Percentiles rank a stretch among this genome's conserved stretches.
Evolutionary conservation across 2,797 vertebrate genomes (phyloP).

Genomic region (Hephaestus fuliginosus): DNA sequence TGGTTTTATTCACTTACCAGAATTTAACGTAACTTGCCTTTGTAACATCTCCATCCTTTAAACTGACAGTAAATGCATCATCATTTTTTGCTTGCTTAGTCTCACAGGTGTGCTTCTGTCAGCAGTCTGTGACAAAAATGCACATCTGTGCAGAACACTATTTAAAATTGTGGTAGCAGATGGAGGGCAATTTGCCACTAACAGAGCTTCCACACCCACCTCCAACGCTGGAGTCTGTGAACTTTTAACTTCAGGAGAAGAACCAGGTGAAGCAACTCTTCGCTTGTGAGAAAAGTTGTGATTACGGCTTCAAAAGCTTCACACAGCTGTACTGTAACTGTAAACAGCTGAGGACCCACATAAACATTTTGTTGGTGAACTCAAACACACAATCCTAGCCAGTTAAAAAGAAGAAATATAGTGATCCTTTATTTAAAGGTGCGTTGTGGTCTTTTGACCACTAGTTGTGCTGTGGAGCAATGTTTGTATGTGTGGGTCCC

Average conservation of each 20-base stretch:
- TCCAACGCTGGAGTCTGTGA: neutral
- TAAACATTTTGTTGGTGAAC: neutral
- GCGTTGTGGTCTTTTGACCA: neutral
- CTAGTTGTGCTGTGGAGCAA: neutral
- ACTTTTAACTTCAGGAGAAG: neutral
- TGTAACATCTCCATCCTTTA: slow-evolving; percentile 28
- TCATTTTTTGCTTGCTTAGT: slow-evolving; percentile 31
- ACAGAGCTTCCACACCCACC: neutral
- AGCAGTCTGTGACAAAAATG: slow-evolving; percentile 43
- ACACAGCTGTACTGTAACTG: no score
- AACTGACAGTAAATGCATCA: slow-evolving; percentile 41
- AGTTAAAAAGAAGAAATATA: neutral
- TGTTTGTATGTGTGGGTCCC: neutral
- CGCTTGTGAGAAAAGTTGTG: neutral
- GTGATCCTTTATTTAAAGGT: neutral
- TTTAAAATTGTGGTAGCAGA: slow-evolving; percentile 12
- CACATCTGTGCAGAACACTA: slow-evolving; percentile 33
- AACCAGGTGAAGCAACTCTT: neutral
- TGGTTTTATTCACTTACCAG: slow-evolving; percentile 23
- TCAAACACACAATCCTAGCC: neutral
- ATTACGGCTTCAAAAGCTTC: no score
- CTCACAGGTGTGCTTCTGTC: slow-evolving; percentile 36
- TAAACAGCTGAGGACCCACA: no score
- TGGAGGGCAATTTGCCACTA: slow-evolving; percentile 7
- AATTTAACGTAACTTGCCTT: slow-evolving; percentile 4